Evolutionary conservation across 2,113 vertebrate genomes (phyloP), one percentile per base, ranked within the genome.

Genomic region (Sinosuthora webbiana): DNA sequence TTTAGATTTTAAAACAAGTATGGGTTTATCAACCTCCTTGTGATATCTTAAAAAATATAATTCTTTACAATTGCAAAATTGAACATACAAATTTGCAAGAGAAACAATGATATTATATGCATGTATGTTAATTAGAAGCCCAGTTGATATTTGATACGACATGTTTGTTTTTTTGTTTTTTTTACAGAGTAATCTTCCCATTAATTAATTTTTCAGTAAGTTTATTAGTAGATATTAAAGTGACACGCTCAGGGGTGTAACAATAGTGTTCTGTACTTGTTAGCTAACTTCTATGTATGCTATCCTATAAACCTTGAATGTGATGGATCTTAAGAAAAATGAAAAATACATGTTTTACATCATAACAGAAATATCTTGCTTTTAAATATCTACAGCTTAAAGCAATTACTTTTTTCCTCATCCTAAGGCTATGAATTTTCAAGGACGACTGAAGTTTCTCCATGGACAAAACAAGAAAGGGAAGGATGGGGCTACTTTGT

Each of bases 381-480:
- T 19, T 49, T 60, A 62, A 79, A 9, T 83, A 44, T 65, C 15
- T 91, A 59, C 9, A 59, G 25, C 11, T 6, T 65, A 4, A n/a
- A 79, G 71, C 24, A 49, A 3, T 62, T 83, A 23, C 3, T 25
- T 74, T 88, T 91, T 83, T 64, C 45, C 33, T 92, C 24, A 50
- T 96, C 77, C 67, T 50, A 97, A 99, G 98, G 98, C 98, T 60
- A 98, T 99, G 98, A 99, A 98, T 97, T 98, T 99, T 97, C 98
- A 99, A 97, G 99, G 99, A 23, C 96, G 97, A 57, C 89, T 99
- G 50, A 99, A 99, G 75, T 98, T 98, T 97, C 97, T 99, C 57
- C 98, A 98, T 37, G 98, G 98, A 35, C 99, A 99, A 95, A 99
- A 98, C 93, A 98, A 98, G 95, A 98, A 98, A 94, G 98, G 97